A percentile compares a stretch with the other conserved stretches of the same genome.
These are phyloP conservation scores for Burhinus oedicnemus DNA, from an alignment of 2,113 vertebrate species.

Conservation along the genomic window DNA sequence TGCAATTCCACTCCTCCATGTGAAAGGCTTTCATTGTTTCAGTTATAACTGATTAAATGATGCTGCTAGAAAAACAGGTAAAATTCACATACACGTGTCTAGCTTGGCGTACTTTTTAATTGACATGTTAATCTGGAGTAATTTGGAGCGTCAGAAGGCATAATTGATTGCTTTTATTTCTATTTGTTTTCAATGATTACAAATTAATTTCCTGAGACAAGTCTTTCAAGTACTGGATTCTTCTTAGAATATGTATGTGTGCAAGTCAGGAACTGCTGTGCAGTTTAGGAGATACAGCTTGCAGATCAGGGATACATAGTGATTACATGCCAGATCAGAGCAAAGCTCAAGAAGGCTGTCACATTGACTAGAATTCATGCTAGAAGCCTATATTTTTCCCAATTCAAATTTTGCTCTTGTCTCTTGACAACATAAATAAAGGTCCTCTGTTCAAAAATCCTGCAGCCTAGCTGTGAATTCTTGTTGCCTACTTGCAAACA, in stretches of 20 bases:
- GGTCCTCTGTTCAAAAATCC: neutral
- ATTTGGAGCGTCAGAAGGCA: neutral
- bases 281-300: neutral
- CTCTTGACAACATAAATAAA: neutral
- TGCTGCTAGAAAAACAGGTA: neutral
- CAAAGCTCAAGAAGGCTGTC: neutral
- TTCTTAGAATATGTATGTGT: neutral
- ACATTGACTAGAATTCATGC: neutral
- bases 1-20: neutral
- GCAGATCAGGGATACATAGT: neutral
- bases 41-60: neutral
- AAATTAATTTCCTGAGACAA: neutral
- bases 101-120: neutral
- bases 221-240: neutral
- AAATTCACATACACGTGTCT: neutral
- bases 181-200: neutral
- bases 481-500: neutral
- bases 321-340: neutral
- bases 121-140: neutral
- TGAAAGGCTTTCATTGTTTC: neutral
- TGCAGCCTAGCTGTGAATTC: neutral
- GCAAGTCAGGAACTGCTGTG: neutral
- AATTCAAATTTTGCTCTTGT: neutral
- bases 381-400: neutral
- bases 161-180: neutral